Conservation (phyloP, 1,140 invertebrate species). For the Caenorhabditis latens region DNA sequence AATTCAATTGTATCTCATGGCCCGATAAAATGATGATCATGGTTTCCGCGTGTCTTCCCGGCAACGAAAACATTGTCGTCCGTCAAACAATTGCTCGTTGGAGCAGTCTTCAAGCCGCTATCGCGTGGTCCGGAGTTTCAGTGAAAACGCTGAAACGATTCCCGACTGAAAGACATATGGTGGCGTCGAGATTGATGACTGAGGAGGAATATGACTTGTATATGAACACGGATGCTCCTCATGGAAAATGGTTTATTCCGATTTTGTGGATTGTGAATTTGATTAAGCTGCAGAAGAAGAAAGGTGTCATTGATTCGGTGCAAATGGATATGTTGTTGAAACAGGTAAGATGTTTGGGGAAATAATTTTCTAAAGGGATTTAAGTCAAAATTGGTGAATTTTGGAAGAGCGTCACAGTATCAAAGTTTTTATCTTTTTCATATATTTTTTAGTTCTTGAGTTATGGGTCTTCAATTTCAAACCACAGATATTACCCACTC, state of each 20-base stretch:
- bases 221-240: slow-evolving; percentile 74
- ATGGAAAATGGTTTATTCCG: slow-evolving; percentile 78
- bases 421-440: too few species aligned
- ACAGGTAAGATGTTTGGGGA: slow-evolving; percentile 55
- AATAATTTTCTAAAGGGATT: too few species aligned
- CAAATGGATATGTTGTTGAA: slow-evolving; percentile 76
- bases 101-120: slow-evolving; percentile 75
- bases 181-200: slow-evolving; percentile 84
- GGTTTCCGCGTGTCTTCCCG: slow-evolving; percentile 67
- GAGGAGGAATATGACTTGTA: slow-evolving; percentile 79
- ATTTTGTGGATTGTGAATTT: slow-evolving; percentile 77
- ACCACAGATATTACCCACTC: not conserved
- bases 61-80: slow-evolving; percentile 72
- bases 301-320: slow-evolving; percentile 72
- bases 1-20: slow-evolving; percentile 78
- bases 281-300: slow-evolving; percentile 72
- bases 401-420: too few species aligned
- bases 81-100: slow-evolving; percentile 75
- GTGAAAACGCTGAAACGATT: slow-evolving; percentile 89
- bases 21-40: slow-evolving; percentile 78
- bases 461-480: not conserved
- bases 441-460: too few species aligned
- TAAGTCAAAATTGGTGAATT: too few species aligned
- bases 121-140: slow-evolving; percentile 81
- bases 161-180: slow-evolving; percentile 89